Conservation (phyloP, 2,113 vertebrate species). For the Bujurquina vittata region DNA sequence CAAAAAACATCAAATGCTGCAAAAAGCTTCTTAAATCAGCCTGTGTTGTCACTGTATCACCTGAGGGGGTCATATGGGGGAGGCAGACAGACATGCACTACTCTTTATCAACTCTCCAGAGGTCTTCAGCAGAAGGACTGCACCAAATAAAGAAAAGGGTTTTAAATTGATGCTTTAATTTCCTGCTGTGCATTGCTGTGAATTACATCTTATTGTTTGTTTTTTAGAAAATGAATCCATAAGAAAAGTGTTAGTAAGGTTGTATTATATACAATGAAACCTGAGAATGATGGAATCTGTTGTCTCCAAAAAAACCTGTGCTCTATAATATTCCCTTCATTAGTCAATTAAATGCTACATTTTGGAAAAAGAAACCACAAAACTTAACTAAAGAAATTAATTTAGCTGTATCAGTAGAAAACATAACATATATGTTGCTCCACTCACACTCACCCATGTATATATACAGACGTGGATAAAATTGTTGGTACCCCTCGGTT, state of each 20-base stretch:
- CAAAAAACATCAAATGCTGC: slow-evolving; percentile 4
- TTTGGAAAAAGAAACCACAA: slow-evolving; percentile 13
- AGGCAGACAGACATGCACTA: neutral
- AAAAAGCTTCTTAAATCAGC: slow-evolving; percentile 41
- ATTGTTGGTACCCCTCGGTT: no score
- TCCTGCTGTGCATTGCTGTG: slow-evolving; percentile 15
- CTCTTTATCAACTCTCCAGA: slow-evolving; percentile 24
- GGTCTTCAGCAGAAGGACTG: neutral
- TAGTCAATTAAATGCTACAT: neutral
- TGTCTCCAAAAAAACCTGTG: neutral
- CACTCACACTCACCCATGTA: no score
- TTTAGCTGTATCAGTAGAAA: no score
- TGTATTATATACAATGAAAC: neutral
- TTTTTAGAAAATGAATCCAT: slow-evolving; percentile 28
- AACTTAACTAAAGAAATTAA: no score
- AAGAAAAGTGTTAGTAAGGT: neutral
- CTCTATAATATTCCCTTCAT: neutral
- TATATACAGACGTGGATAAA: no score
- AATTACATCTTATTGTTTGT: neutral
- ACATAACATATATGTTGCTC: no score
- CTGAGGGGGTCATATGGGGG: neutral
- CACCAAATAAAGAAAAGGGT: neutral
- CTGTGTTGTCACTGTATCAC: slow-evolving; percentile 33
- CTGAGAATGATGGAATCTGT: slow-evolving; percentile 30
- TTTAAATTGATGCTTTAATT: slow-evolving; percentile 42